These are phyloP conservation scores for Discoglossus pictus DNA, from an alignment of 2,797 vertebrate genomes.

Conservation along the genomic window DNA sequence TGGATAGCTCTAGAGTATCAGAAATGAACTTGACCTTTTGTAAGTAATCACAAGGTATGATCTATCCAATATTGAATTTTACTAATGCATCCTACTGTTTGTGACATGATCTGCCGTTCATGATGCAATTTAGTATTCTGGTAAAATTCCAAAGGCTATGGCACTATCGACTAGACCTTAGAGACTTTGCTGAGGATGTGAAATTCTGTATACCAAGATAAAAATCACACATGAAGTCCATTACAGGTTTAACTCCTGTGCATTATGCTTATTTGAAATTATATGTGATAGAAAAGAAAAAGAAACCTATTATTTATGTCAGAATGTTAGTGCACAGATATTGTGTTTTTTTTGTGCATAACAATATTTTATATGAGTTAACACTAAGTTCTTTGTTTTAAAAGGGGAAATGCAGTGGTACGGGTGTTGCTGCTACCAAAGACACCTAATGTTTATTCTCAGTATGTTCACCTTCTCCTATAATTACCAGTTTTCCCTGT, in stretches of 20 bases:
- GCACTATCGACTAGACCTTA: slow-evolving; percentile 79
- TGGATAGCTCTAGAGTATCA: too few species aligned
- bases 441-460: too few species aligned
- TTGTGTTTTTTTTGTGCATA: too few species aligned
- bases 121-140: slow-evolving; percentile 55
- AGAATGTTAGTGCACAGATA: too few species aligned
- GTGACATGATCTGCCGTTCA: slow-evolving; percentile 54
- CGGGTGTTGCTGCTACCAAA: too few species aligned
- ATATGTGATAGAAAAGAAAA: too few species aligned
- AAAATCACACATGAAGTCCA: slow-evolving; percentile 73
- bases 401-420: too few species aligned
- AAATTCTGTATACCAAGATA: slow-evolving; percentile 83
- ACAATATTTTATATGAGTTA: too few species aligned
- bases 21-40: slow-evolving; percentile 6
- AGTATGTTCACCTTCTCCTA: too few species aligned
- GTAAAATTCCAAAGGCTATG: slow-evolving; percentile 63
- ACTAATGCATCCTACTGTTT: slow-evolving; percentile 55
- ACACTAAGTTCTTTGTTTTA: too few species aligned
- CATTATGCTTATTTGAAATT: slow-evolving; percentile 49
- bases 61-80: slow-evolving; percentile 58
- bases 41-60: slow-evolving; percentile 52
- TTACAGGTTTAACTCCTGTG: slow-evolving; percentile 64
- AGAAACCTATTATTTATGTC: too few species aligned
- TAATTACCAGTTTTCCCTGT: too few species aligned
- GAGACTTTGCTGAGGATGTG: slow-evolving; percentile 85